A percentile compares a stretch with the other conserved stretches of the same genome.
These are phyloP conservation scores for Palaemon carinicauda DNA, from an alignment of 1,140 invertebrate species.

Conservation along the genomic window DNA sequence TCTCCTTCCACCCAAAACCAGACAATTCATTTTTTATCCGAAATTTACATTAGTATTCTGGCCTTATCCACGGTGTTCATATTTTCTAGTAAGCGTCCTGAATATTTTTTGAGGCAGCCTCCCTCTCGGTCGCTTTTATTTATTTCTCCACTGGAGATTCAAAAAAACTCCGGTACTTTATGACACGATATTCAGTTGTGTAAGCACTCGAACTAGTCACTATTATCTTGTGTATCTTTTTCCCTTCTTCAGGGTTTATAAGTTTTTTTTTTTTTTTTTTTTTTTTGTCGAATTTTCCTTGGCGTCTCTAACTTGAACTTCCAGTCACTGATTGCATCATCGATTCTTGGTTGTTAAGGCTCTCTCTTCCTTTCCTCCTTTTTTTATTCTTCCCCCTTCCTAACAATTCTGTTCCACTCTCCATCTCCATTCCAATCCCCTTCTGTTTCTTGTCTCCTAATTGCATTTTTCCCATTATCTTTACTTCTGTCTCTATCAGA, in stretches of 20 bases:
- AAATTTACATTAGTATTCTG: no score
- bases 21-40: no score
- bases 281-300: background rate
- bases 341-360: background rate
- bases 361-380: background rate
- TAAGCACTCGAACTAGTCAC: background rate
- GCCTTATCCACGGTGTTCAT: no score
- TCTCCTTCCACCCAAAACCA: background rate
- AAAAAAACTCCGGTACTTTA: no score
- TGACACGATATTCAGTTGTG: no score
- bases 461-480: background rate
- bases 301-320: background rate
- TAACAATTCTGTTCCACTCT: background rate
- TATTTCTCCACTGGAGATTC: no score
- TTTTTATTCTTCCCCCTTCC: background rate
- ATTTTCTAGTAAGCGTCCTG: no score
- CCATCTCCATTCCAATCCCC: background rate
- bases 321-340: background rate
- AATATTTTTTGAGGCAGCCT: no score
- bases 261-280: background rate
- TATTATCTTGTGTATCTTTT: background rate
- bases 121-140: no score
- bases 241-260: background rate
- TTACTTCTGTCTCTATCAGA: background rate
- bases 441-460: no score